A percentile compares a stretch with the other conserved stretches of the same genome.
Conservation (phyloP, 2,113 vertebrate species). For the Lophotis ruficrista region DNA sequence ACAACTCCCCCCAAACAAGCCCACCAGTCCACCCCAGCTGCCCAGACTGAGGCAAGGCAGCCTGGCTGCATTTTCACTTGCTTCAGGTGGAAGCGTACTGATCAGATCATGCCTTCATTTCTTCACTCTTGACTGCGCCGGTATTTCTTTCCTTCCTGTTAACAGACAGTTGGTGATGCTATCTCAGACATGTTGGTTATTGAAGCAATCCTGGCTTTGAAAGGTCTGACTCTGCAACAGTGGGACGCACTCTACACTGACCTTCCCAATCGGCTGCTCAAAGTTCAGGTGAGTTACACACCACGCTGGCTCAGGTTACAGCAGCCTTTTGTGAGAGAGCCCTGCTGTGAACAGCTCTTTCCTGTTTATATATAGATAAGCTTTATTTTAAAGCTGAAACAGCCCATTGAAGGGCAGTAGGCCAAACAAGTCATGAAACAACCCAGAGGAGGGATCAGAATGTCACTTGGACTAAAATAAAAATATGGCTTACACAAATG, state of each 20-base stretch:
- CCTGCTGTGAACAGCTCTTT: not conserved
- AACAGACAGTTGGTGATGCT: conserved; percentile 91
- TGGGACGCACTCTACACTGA: conserved; percentile 90
- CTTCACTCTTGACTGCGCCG: not conserved
- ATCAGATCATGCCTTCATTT: not conserved
- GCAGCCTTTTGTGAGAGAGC: not conserved
- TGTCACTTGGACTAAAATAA: not conserved
- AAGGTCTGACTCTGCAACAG: conserved; percentile 86
- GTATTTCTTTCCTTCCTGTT: not conserved
- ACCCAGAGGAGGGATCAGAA: not conserved
- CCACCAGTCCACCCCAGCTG: no score
- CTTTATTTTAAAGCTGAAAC: not conserved
- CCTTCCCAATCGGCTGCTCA: conserved; percentile 92
- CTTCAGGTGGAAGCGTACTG: not conserved
- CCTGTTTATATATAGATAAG: not conserved
- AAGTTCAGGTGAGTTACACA: conserved; percentile 85
- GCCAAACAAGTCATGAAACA: not conserved
- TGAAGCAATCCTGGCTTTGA: conserved; percentile 88
- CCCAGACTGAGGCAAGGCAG: no score
- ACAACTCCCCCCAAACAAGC: fast-evolving
- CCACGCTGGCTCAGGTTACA: fast-evolving
- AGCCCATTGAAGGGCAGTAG: not conserved
- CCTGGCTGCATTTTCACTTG: not conserved
- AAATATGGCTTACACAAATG: not conserved
- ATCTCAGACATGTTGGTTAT: conserved; percentile 94